phyloP scores from a whole-genome alignment of 2,113 vertebrate genomes.

The Tor tambroides region DNA sequence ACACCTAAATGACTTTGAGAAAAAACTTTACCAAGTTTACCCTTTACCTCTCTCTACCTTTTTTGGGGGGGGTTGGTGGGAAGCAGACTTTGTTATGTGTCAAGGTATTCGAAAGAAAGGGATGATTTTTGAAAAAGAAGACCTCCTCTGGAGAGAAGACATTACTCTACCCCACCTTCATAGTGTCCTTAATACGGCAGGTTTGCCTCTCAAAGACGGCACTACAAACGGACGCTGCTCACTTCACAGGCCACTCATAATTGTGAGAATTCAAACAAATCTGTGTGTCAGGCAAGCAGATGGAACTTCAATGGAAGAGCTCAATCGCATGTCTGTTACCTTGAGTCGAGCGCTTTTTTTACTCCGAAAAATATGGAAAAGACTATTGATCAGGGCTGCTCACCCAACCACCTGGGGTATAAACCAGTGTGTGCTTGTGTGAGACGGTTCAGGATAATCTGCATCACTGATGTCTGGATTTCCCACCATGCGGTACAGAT shows the following conservation, averaged over 20 bases:
- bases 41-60: constrained; percentile 30
- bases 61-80: constrained; percentile 2
- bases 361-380: constrained; percentile 75
- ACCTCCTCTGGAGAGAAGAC: constrained; percentile 57
- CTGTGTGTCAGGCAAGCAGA: constrained; percentile 52
- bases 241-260: constrained; percentile 61
- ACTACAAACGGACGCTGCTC: constrained; percentile 52
- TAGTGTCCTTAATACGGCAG: constrained; percentile 56
- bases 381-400: constrained; percentile 73
- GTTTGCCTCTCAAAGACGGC: constrained; percentile 54
- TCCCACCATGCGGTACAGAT: constrained; percentile 48
- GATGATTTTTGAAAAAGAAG: constrained; percentile 49
- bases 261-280: constrained; percentile 64
- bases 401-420: constrained; percentile 65
- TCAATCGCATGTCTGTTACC: constrained; percentile 63
- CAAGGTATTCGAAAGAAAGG: constrained; percentile 50
- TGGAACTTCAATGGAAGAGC: constrained; percentile 56
- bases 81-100: constrained; percentile 50
- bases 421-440: constrained; percentile 6
- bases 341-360: constrained; percentile 64
- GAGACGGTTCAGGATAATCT: constrained; percentile 28
- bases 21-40: constrained; percentile 42
- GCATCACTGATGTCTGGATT: constrained; percentile 69
- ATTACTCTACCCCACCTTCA: constrained; percentile 57
- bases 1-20: constrained; percentile 58